Conservation (phyloP, 2,113 vertebrate species). For the Mionectes macconnelli region DNA sequence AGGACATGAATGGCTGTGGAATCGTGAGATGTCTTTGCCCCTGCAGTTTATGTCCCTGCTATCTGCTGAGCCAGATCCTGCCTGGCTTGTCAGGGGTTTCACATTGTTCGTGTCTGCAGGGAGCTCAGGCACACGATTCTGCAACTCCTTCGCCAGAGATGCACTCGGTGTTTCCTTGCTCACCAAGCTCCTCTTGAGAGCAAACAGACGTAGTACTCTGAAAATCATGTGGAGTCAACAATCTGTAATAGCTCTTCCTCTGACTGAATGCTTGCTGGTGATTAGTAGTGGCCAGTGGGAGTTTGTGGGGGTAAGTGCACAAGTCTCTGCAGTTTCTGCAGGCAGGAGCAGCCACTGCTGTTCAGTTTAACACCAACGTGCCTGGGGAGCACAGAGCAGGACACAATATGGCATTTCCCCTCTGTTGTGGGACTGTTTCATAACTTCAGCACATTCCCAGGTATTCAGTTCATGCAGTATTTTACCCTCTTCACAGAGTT, state of each 20-base stretch:
- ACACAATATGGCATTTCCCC: fast-evolving
- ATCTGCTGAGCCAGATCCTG: conserved; percentile 24
- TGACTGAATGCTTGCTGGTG: background rate
- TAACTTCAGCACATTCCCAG: background rate
- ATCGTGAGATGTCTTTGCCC: background rate
- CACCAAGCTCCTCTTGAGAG: background rate
- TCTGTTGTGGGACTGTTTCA: background rate
- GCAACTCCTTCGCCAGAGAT: background rate
- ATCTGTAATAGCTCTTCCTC: background rate
- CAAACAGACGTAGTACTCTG: background rate
- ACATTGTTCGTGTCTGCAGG: background rate
- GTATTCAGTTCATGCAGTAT: background rate
- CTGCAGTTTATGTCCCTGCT: background rate
- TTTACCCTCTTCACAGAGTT: background rate
- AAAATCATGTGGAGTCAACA: background rate
- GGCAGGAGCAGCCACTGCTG: background rate
- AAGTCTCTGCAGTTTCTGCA: background rate
- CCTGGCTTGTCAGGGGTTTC: background rate
- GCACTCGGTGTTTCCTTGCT: background rate
- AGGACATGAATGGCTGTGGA: conserved; percentile 4
- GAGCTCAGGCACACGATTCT: background rate
- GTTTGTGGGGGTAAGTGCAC: background rate
- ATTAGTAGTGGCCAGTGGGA: background rate
- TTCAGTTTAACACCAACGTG: background rate
- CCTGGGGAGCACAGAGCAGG: background rate